These are phyloP conservation scores for Asarcornis scutulata DNA, from an alignment of 2,113 vertebrate species.

Conservation along the genomic window DNA sequence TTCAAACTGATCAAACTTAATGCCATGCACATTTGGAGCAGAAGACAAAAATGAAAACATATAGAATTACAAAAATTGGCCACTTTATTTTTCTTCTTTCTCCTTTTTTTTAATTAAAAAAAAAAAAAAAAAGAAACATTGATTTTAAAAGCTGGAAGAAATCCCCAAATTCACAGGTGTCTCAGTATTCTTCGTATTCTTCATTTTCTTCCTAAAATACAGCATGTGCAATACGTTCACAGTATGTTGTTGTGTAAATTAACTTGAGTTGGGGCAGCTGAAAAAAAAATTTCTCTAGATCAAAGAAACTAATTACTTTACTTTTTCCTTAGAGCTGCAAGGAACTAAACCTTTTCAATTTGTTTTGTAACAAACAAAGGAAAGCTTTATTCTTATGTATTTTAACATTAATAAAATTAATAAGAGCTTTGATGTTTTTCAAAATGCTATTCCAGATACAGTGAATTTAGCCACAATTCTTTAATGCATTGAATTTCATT, in stretches of 20 bases:
- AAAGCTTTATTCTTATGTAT: not conserved
- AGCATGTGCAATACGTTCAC: not conserved
- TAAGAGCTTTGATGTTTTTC: not conserved
- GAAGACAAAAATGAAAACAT: not conserved
- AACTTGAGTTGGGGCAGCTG: not conserved
- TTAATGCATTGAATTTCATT: conserved; percentile 45
- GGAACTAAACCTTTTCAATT: not conserved
- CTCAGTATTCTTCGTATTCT: not conserved
- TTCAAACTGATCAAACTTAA: not conserved
- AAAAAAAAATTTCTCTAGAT: not conserved
- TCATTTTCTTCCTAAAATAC: not conserved
- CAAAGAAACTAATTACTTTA: conserved; percentile 44
- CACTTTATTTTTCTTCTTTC: not conserved
- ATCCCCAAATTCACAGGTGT: not conserved
- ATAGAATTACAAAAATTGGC: not conserved
- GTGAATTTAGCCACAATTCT: not conserved
- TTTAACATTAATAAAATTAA: not conserved
- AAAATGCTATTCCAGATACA: conserved; percentile 21
- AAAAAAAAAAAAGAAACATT: not conserved
- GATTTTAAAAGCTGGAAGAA: not conserved
- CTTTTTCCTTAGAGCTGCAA: not conserved
- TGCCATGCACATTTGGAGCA: not conserved
- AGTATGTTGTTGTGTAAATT: not conserved
- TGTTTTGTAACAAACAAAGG: not conserved
- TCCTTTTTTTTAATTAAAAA: not conserved